Conservation (phyloP, 2,113 vertebrate species). For the Chamaetylas fuelleborni region DNA sequence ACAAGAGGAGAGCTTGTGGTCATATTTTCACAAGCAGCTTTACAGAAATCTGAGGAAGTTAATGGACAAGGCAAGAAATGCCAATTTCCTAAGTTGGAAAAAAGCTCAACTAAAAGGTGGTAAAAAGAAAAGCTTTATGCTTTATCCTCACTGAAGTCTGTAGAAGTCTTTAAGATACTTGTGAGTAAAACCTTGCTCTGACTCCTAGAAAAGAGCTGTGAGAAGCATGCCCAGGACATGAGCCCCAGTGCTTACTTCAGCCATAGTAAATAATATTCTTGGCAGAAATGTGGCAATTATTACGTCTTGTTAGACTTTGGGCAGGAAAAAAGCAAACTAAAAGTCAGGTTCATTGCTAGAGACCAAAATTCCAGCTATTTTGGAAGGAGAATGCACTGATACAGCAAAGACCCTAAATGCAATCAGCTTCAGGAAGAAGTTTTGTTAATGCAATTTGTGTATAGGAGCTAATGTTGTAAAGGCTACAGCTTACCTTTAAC, state of each 20-base stretch:
- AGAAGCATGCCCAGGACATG: background rate
- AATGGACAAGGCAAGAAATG: background rate
- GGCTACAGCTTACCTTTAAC: background rate
- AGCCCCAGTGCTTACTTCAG: background rate
- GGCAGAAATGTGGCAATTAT: background rate
- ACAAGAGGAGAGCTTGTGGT: background rate
- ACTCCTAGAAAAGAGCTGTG: background rate
- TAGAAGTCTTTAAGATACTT: background rate
- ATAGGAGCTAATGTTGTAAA: background rate
- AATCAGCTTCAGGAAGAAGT: background rate
- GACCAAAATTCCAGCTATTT: background rate
- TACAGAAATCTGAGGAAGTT: background rate
- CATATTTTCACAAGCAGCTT: background rate
- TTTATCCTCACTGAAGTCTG: background rate
- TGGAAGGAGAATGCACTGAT: background rate
- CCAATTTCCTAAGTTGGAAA: background rate
- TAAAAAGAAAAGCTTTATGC: background rate
- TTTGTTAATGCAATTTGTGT: background rate
- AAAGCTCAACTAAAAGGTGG: background rate
- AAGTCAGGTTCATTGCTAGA: background rate
- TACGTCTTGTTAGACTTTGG: background rate
- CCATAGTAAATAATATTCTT: background rate
- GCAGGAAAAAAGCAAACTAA: background rate
- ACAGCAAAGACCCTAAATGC: background rate
- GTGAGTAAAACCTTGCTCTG: background rate